Evolutionary conservation across 2,113 vertebrate genomes (phyloP).

Genomic region (Charina bottae): DNA sequence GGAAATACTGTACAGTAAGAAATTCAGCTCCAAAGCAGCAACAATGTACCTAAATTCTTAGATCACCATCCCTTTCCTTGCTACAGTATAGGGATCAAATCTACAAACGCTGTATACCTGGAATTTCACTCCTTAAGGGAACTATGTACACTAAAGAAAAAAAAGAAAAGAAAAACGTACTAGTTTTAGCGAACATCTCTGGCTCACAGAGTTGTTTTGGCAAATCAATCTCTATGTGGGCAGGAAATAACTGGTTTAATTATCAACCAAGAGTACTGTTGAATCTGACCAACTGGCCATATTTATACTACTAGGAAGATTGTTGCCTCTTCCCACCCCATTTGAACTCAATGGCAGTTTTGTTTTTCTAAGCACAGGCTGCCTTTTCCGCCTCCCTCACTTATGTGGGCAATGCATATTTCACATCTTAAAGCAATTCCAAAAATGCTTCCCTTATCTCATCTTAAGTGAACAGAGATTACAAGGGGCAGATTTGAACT

Average conservation of each 20-base stretch:
- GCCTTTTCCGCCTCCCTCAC: background rate
- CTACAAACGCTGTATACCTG: background rate
- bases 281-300: fast-evolving
- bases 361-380: constrained; percentile 10
- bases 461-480: background rate
- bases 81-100: background rate
- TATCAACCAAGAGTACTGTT: background rate
- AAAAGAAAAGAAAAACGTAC: background rate
- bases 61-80: background rate
- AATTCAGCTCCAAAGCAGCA: background rate
- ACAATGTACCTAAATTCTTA: background rate
- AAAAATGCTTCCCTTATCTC: background rate
- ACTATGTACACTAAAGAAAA: background rate
- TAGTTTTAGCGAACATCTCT: background rate
- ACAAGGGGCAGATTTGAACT: fast-evolving
- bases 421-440: background rate
- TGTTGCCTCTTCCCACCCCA: background rate
- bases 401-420: background rate
- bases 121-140: background rate
- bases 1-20: background rate
- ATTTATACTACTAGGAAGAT: background rate
- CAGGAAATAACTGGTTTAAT: constrained; percentile 11
- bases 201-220: background rate
- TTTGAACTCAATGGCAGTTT: constrained; percentile 6
- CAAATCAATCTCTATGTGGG: background rate